phyloP scores from a whole-genome alignment of 2,113 vertebrate genomes.

The Dendropsophus ebraccatus region DNA sequence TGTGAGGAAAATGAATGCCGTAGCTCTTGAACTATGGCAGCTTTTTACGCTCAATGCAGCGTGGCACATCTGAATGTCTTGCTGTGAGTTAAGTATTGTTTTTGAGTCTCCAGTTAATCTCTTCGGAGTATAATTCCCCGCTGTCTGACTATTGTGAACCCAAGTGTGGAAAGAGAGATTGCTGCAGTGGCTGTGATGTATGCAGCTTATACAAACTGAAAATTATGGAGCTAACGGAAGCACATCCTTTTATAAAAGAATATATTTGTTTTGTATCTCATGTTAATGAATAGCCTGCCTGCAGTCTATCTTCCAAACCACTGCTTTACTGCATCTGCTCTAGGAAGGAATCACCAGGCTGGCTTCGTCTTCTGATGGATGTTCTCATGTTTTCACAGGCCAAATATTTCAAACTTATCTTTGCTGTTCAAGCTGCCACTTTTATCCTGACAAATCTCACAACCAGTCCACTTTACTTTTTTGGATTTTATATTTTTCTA shows the following conservation, averaged over 20 bases:
- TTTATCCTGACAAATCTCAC: constrained; percentile 19
- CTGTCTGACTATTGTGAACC: constrained; percentile 56
- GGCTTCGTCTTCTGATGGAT: constrained; percentile 24
- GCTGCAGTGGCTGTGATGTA: constrained; percentile 38
- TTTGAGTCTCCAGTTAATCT: constrained; percentile 56
- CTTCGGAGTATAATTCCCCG: constrained; percentile 48
- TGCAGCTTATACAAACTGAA: constrained; percentile 49
- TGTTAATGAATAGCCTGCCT: constrained; percentile 43
- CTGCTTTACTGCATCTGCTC: background rate
- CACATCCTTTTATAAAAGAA: constrained; percentile 51
- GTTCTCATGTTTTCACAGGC: background rate
- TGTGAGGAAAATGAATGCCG: constrained; percentile 26
- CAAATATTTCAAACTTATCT: constrained; percentile 23
- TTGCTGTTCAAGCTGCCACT: constrained; percentile 17
- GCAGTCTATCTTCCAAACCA: constrained; percentile 33
- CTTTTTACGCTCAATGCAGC: constrained; percentile 39
- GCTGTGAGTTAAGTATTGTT: constrained; percentile 56
- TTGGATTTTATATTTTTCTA: background rate
- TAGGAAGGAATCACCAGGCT: constrained; percentile 1
- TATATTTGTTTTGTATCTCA: constrained; percentile 47
- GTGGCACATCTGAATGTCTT: constrained; percentile 51
- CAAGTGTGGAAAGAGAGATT: constrained; percentile 57
- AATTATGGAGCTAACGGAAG: constrained; percentile 52
- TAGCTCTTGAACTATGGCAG: constrained; percentile 52
- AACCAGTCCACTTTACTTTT: background rate